A percentile compares a stretch with the other conserved stretches of the same genome.
Evolutionary conservation across 2,113 vertebrate species (phyloP).

Genomic region (Ascaphus truei): DNA sequence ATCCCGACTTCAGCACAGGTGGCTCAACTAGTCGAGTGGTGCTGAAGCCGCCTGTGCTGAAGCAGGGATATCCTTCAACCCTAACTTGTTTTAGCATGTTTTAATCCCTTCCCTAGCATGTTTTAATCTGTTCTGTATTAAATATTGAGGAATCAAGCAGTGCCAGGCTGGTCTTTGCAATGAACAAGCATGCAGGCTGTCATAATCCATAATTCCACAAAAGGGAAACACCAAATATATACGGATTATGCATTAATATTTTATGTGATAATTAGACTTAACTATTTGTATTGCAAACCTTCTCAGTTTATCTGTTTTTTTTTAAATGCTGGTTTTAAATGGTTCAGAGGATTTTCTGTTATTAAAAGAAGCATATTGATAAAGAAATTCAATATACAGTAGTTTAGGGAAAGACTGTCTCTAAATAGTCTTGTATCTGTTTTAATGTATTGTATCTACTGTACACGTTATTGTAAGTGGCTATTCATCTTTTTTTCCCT

Average conservation of each 20-base stretch:
- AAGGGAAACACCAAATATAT: conserved; percentile 20
- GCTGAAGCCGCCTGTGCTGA: too few species aligned
- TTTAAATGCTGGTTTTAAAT: conserved; percentile 45
- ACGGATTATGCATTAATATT: conserved; percentile 44
- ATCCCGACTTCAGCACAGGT: too few species aligned
- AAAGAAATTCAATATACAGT: conserved; percentile 52
- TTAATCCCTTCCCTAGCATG: too few species aligned
- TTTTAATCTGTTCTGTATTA: conserved; percentile 32
- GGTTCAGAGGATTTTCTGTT: conserved; percentile 50
- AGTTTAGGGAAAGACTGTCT: conserved; percentile 37
- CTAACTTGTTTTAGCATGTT: too few species aligned
- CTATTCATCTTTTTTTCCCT: conserved; percentile 42
- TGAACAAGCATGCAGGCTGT: conserved; percentile 5
- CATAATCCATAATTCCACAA: conserved; percentile 25
- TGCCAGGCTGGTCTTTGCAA: conserved; percentile 22
- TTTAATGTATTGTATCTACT: conserved; percentile 41
- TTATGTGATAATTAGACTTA: conserved; percentile 39
- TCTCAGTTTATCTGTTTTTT: conserved; percentile 42
- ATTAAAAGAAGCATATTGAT: conserved; percentile 52
- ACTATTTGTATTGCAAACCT: conserved; percentile 30
- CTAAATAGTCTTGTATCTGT: conserved; percentile 39
- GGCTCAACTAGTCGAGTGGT: too few species aligned
- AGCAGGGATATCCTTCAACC: too few species aligned
- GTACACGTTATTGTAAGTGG: conserved; percentile 45
- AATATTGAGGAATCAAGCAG: conserved; percentile 33